phyloP scores from a whole-genome alignment of 2,888 invertebrate genomes.

The Melipona beecheii region DNA sequence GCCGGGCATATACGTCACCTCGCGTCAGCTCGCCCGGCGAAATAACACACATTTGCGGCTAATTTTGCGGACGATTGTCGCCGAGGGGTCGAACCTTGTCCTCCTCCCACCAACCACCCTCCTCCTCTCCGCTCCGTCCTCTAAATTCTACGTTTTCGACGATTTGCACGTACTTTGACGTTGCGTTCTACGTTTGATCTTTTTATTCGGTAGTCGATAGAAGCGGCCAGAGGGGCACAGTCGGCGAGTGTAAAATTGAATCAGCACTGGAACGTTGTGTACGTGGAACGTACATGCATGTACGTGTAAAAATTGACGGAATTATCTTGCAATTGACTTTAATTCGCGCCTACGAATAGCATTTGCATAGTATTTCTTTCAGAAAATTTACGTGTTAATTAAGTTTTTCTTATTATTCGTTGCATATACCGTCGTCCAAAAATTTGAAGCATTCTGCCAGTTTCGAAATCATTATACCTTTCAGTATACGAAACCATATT shows the following conservation, averaged over 20 bases:
- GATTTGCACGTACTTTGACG: background rate
- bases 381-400: background rate
- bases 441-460: too few species aligned
- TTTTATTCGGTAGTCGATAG: background rate
- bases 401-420: too few species aligned
- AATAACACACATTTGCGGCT: conserved; percentile 80
- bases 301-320: background rate
- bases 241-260: background rate
- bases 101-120: background rate
- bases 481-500: too few species aligned
- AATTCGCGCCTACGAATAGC: background rate
- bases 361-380: background rate
- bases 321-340: background rate
- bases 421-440: too few species aligned
- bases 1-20: conserved; percentile 65
- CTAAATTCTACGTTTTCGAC: background rate
- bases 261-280: background rate
- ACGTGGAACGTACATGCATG: background rate
- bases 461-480: too few species aligned
- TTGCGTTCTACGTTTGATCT: background rate
- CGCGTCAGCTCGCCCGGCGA: conserved; percentile 61
- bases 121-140: background rate
- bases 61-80: conserved; percentile 75
- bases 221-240: background rate
- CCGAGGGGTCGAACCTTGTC: conserved; percentile 18